Base-by-base conservation (phyloP, 2,888 invertebrate species). In the Hypena proboscidalis region DNA sequence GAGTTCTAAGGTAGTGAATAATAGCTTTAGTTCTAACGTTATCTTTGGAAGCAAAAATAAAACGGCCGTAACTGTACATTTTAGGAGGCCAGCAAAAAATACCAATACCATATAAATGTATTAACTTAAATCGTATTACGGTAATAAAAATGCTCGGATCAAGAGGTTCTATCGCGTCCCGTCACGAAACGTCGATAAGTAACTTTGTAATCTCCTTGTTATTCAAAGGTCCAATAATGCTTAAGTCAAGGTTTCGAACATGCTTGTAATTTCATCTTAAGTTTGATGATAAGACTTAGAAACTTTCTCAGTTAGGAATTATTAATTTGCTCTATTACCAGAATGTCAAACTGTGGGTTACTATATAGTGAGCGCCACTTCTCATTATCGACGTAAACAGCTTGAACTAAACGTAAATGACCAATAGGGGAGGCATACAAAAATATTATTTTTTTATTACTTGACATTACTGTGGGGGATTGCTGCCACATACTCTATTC, bases 241-340 rank as follows among this genome's bases (percentile, higher is more conserved):
- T 25, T 15, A 29, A 46, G 47, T 54, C 46, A 43, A 14, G 30
- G 44, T 41, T 58, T 62, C 35, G 45, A 61, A 42, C 37, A 41
- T 36, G 26, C 23, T 32, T 42, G 46, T 63, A 51, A 62, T 55
- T 58, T 55, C 41, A 33, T 36, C 39, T 49, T 58, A 51, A 55
- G 48, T 51, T 51, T 51, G 39, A 63, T 58, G 51, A 58, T 62
- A 51, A 51, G 8, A 36, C 32, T 31, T 14, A 34, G 31, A 25
- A 47, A 47, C 42, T 58, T 34, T 27, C 45, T 45, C 31, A 23
- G 30, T 29, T 34, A 21, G 5, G 25, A 46, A 47, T 46, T 56
- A 63, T 48, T 50, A 58, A 58, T 33, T 39, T 39, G 21, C 27
- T 50, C 48, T 50, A 58, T 58, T 40, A 41, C 41, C 23, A 31